phyloP scores from a whole-genome alignment of 2,797 vertebrate genomes.

The Ispidina lecontei region DNA sequence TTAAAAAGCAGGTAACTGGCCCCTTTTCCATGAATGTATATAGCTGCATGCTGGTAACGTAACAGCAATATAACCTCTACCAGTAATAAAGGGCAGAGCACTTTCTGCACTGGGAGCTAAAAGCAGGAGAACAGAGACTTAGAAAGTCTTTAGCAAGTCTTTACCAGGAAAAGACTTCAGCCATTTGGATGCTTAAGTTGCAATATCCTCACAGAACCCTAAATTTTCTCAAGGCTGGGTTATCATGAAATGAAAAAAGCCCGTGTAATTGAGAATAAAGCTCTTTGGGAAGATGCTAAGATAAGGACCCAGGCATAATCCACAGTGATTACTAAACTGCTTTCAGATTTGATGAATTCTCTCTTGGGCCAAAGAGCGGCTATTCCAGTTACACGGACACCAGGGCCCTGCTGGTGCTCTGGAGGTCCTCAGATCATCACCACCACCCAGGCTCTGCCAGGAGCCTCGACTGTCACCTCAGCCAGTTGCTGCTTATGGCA shows the following conservation, averaged over 20 bases:
- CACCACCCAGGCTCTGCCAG: background rate
- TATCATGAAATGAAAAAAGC: background rate
- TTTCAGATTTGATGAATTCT: background rate
- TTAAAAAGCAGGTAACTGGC: background rate
- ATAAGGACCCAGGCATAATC: background rate
- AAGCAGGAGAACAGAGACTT: background rate
- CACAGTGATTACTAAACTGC: background rate
- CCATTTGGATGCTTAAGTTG: background rate
- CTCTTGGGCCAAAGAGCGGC: background rate
- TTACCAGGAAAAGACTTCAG: background rate
- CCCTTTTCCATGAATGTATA: background rate
- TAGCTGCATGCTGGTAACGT: background rate
- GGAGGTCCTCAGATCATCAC: background rate
- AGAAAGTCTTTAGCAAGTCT: background rate
- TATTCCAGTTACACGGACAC: background rate
- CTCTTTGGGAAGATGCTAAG: background rate
- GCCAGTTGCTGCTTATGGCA: rapidly evolving
- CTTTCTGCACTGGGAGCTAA: background rate
- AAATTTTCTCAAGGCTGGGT: background rate
- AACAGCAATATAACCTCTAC: background rate
- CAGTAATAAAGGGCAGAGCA: background rate
- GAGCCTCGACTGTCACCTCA: background rate
- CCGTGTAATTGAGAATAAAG: background rate
- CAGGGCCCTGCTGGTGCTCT: background rate
- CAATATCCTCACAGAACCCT: background rate